Percentiles rank a stretch among this genome's conserved stretches.
phyloP scores from a whole-genome alignment of 2,888 invertebrate genomes.

The Ligdia adustata region DNA sequence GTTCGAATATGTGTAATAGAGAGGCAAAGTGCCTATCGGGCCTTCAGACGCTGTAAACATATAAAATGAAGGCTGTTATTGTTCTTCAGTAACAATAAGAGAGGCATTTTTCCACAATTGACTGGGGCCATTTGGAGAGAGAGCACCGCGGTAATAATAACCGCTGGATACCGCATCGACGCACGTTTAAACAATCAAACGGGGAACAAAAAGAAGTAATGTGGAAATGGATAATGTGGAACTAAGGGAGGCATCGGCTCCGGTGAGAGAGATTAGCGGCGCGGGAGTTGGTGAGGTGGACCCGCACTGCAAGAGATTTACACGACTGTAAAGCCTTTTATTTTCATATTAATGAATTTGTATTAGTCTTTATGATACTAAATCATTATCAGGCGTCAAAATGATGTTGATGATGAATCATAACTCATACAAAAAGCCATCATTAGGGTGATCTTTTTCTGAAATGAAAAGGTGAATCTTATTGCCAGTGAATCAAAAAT shows the following conservation, averaged over 20 bases:
- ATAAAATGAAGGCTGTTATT: slow-evolving; percentile 80
- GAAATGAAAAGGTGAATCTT: no score
- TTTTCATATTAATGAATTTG: no score
- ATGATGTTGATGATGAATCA: no score
- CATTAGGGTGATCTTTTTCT: no score
- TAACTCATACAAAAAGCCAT: no score
- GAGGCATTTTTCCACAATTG: slow-evolving; percentile 81
- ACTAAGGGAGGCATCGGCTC: slow-evolving; percentile 34
- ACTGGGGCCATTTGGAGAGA: slow-evolving; percentile 79
- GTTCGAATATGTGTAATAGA: slow-evolving; percentile 61
- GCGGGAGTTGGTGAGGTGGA: no score
- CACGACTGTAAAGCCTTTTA: no score
- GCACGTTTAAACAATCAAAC: slow-evolving; percentile 83
- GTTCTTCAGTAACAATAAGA: slow-evolving; percentile 81
- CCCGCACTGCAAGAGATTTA: no score
- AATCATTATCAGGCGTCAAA: no score
- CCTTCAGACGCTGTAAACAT: slow-evolving; percentile 79
- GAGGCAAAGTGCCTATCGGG: slow-evolving; percentile 74
- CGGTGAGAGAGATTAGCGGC: slow-evolving; percentile 34
- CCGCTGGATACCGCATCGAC: slow-evolving; percentile 80
- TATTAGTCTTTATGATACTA: no score
- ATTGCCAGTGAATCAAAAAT: no score
- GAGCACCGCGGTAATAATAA: slow-evolving; percentile 76
- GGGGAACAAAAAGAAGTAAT: slow-evolving; percentile 81
- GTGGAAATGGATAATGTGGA: slow-evolving; percentile 80